phyloP scores from a whole-genome alignment of 2,113 vertebrate species.

The Paratilapia polleni region DNA sequence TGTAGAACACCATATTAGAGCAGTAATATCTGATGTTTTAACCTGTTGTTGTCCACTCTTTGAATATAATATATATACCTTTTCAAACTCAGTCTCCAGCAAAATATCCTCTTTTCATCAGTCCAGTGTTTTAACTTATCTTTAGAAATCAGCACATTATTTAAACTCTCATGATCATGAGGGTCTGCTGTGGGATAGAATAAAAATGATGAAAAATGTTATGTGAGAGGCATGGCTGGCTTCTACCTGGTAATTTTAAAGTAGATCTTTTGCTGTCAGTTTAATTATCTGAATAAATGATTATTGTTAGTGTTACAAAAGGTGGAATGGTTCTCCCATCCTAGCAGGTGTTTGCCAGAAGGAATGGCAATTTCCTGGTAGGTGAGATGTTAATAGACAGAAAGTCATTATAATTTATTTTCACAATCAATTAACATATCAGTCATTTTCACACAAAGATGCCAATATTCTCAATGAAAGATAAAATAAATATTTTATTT shows the following conservation, averaged over 20 bases:
- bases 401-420: neutral
- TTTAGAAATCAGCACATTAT: rapidly evolving
- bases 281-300: neutral
- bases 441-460: neutral
- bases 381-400: neutral
- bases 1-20: neutral
- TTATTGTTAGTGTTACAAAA: neutral
- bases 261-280: neutral
- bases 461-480: neutral
- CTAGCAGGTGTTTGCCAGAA: neutral
- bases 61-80: no score
- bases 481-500: no score
- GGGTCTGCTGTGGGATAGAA: neutral
- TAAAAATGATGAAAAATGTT: neutral
- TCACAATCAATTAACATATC: neutral
- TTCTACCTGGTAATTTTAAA: neutral
- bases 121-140: neutral
- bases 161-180: neutral
- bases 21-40: neutral
- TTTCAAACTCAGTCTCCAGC: neutral
- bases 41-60: neutral
- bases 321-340: neutral
- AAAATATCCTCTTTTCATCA: neutral
- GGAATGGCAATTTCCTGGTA: neutral
- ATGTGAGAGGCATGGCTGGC: neutral